Percentiles rank a stretch among this genome's conserved stretches.
These are phyloP conservation scores for Drosophila virilis DNA, from an alignment of 1,140 invertebrate genomes.

Conservation along the genomic window DNA sequence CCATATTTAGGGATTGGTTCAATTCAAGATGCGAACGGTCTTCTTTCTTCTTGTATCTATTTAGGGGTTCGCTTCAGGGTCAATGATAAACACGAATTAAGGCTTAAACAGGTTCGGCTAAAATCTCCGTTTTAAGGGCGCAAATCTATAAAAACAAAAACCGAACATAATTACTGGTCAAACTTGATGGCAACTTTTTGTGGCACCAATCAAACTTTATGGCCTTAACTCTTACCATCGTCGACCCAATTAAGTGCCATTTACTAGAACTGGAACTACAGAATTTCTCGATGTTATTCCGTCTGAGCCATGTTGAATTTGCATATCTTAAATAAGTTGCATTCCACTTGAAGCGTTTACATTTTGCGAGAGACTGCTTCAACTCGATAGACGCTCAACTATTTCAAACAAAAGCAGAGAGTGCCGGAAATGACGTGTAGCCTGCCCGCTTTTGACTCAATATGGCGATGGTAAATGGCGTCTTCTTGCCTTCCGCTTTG, in stretches of 20 bases:
- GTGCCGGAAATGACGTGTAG: slow-evolving; percentile 6
- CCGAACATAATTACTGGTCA: neutral
- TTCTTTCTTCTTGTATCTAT: too few species aligned
- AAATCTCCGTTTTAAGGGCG: too few species aligned
- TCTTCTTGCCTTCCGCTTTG: slow-evolving; percentile 1
- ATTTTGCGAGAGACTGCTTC: slow-evolving; percentile 18
- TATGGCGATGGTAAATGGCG: slow-evolving; percentile 1
- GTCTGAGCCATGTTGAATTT: slow-evolving; percentile 21
- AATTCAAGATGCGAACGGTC: too few species aligned
- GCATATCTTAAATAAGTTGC: slow-evolving; percentile 37
- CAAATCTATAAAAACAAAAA: neutral
- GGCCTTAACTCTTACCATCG: neutral
- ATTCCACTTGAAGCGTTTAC: slow-evolving; percentile 27
- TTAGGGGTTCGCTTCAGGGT: too few species aligned
- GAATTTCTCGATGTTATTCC: slow-evolving; percentile 12
- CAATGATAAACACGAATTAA: too few species aligned
- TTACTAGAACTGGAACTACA: slow-evolving; percentile 21
- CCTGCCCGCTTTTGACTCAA: neutral
- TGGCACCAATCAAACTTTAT: neutral
- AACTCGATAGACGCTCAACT: slow-evolving; percentile 33
- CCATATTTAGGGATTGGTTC: too few species aligned
- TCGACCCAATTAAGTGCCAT: neutral
- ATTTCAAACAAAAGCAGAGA: slow-evolving; percentile 37
- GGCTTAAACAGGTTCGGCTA: too few species aligned
- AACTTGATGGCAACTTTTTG: neutral